Evolutionary conservation across 2,888 invertebrate genomes (phyloP), one percentile per base, ranked within the genome.

Genomic region (Cyaniris semiargus): DNA sequence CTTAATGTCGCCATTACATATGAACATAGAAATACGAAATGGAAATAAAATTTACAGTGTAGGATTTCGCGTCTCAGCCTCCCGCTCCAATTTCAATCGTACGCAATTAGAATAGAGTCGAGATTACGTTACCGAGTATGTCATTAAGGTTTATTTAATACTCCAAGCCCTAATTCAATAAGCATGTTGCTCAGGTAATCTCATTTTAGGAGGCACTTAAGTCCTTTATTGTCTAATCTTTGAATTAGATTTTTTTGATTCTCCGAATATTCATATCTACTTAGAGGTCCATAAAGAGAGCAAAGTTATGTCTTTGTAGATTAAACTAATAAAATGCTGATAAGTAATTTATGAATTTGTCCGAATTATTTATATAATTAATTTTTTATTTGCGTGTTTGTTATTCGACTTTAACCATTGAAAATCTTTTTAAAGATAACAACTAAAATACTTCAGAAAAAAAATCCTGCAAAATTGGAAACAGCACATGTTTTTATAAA

Each of bases 111-210:
- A 31, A 31, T 66, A 66, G 6, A 66, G 66, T 31, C 23, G 15
- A 31, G 18, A 66, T 66, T 66, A 18, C 15, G 6, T 66, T 27
- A 15, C 21, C 15, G 4, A 66, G 66, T 31, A 31, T 2, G 27
- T 27, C 27, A 66, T 66, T 66, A 66, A 70, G n/a, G 48, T 76
- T 48, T 70, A 70, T 76, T 60, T 75, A 53, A 53, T 34, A 38
- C 38, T 38, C 15, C 38, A 38, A 34, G n/a, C 13, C 60, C 13
- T n/a, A 60, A 72, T 38, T 53, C 66, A 27, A 66, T 66, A 27
- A 27, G 15, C 15, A 31, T 66, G 66, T 66, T 27, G 60, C 27
- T 27, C 27, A 66, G 66, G 66, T 31, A 66, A 66, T 66, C 66
- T 66, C 18, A 66, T 18, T 66, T 66, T 66, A 66, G 15, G 66